Percentiles rank a stretch among this genome's conserved stretches.
phyloP scores from a whole-genome alignment of 2,888 invertebrate genomes.

The Megalurothrips usitatus region DNA sequence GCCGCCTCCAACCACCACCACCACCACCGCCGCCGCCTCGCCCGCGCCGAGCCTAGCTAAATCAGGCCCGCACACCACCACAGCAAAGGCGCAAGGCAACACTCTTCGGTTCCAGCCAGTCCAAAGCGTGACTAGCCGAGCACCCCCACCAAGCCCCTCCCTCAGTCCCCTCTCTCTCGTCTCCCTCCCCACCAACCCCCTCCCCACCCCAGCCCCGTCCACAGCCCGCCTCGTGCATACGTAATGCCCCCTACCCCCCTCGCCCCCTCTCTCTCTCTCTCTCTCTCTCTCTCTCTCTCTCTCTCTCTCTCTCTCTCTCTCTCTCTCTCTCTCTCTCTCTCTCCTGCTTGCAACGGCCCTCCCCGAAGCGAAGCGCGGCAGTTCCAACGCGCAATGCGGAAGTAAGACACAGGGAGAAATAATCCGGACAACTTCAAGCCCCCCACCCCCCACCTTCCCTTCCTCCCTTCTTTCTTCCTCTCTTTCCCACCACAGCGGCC shows the following conservation, averaged over 20 bases:
- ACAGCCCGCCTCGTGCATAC: slow-evolving; percentile 4
- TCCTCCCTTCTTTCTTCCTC: too few relatives aligned
- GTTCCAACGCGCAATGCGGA: slow-evolving; percentile 4
- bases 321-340: too few relatives aligned
- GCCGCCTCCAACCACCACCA: not conserved
- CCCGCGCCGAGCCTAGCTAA: not conserved
- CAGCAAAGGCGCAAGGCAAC: not conserved
- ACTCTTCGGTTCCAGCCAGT: not conserved
- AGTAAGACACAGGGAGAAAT: slow-evolving; percentile 14
- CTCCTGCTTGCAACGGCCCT: too few relatives aligned
- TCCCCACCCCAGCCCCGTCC: not conserved
- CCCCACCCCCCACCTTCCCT: too few relatives aligned
- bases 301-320: too few relatives aligned
- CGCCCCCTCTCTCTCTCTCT: not conserved
- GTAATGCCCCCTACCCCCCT: not conserved
- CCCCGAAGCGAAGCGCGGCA: too few relatives aligned
- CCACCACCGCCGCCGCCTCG: not conserved
- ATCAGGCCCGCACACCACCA: not conserved
- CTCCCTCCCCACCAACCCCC: not conserved
- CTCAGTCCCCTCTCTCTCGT: not conserved
- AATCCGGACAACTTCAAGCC: not conserved
- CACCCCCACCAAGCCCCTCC: not conserved
- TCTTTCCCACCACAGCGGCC: too few relatives aligned
- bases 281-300: too few relatives aligned
- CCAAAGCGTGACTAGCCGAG: not conserved